Conservation (phyloP, 2,797 vertebrate species). For the Eurystomus glaucurus region DNA sequence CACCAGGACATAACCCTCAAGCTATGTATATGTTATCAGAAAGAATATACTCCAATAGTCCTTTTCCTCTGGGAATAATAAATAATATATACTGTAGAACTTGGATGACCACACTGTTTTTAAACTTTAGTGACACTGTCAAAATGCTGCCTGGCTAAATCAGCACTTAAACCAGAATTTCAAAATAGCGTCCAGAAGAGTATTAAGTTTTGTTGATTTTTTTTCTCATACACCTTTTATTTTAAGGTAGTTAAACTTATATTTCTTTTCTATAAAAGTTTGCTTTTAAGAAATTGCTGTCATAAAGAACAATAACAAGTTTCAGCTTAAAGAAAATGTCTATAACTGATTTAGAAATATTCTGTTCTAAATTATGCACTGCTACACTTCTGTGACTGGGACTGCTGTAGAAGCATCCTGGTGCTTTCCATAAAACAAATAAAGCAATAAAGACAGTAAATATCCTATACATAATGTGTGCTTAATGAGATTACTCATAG, state of each 20-base stretch:
- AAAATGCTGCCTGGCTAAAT: background rate
- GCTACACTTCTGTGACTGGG: slow-evolving; percentile 2
- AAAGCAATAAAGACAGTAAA: slow-evolving; percentile 29
- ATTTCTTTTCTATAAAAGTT: background rate
- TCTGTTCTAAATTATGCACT: slow-evolving; percentile 46
- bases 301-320: slow-evolving; percentile 28
- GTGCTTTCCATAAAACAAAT: slow-evolving; percentile 11
- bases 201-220: background rate
- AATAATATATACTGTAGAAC: slow-evolving; percentile 9
- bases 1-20: background rate
- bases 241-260: background rate
- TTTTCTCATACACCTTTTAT: background rate
- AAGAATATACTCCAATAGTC: background rate
- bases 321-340: slow-evolving; percentile 50
- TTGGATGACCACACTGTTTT: background rate
- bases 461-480: background rate
- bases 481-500: slow-evolving; percentile 32
- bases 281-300: slow-evolving; percentile 18
- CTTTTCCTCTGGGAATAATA: slow-evolving; percentile 3
- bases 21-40: background rate
- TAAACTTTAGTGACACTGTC: background rate
- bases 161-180: background rate
- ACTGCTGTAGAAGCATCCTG: background rate
- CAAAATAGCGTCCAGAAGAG: background rate
- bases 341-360: slow-evolving; percentile 52